These are phyloP conservation scores for Corythornis vintsioides DNA, from an alignment of 2,113 vertebrate genomes.

Conservation along the genomic window DNA sequence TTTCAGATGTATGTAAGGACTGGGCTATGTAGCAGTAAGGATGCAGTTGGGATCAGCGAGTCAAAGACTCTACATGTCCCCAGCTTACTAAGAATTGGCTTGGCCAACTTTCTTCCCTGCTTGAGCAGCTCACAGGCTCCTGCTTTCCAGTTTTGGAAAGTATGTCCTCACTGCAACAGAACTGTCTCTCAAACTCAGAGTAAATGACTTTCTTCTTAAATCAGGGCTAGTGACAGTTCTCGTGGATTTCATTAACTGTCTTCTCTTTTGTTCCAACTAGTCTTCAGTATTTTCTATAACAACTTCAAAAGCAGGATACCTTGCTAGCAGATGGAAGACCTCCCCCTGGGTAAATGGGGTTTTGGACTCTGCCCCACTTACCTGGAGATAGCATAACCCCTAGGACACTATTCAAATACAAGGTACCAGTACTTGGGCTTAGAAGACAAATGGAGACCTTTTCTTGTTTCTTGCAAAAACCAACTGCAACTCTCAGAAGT, in stretches of 20 bases:
- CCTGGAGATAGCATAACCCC: neutral
- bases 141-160: neutral
- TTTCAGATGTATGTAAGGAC: neutral
- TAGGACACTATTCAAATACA: neutral
- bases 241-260: neutral
- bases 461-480: neutral
- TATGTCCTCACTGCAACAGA: neutral
- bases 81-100: neutral
- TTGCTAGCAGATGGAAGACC: neutral
- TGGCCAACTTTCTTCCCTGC: neutral
- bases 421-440: neutral
- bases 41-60: neutral
- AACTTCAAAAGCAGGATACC: neutral
- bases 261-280: too few relatives aligned
- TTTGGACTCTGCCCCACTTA: neutral
- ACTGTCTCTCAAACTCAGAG: neutral
- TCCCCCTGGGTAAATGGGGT: neutral
- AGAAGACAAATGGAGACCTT: neutral
- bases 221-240: neutral
- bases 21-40: neutral
- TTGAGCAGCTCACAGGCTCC: neutral
- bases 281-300: neutral
- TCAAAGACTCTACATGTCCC: neutral
- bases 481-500: neutral
- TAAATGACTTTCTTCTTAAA: neutral